Evolutionary conservation across 2,888 invertebrate species (phyloP), one percentile per base, ranked within the genome.

Genomic region (Caenorhabditis angaria): DNA sequence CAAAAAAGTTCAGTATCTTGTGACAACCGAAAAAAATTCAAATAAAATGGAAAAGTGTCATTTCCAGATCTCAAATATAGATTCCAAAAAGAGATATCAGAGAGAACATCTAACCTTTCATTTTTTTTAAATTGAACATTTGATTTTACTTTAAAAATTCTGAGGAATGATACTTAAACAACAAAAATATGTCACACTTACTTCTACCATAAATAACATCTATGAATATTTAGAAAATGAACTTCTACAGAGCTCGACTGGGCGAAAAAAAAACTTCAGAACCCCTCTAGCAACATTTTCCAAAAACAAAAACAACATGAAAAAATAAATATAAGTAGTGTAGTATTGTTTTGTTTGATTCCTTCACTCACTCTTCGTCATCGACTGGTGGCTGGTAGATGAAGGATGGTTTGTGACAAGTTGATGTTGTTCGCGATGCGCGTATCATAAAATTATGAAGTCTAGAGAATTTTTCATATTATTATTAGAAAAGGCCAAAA

Each of bases 321-420:
- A 8, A 18, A 50, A 6, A 22, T 12, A 32, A 32, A 32, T 32
- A 32, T 32, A 12, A 32, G 32, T 12, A 12, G 32, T 5, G 32
- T 5, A 12, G 32, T 5, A 12, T 5, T 5, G 32, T 12, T 12
- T 3, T 12, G 18, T 12, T 12, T 10, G 41, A 12, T 41, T 18
- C 10, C n/a, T 22, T 54, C 60, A 70, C 70, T 70, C 65, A 70
- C 70, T 70, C 70, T 57, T 70, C 70, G 28, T 70, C 70, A 70
- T 70, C 65, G 61, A 25, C 57, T n/a, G n/a, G 29, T 28, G 27
- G 65, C 28, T 55, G 41, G n/a, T 24, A 51, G 64, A 64, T 57
- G 55, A 61, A 54, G 24, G 53, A 24, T 47, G 53, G 27, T 24
- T 50, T 50, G 22, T 50, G 50, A 50, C 50, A 24, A 8, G 22